Evolutionary conservation across 2,797 vertebrate genomes (phyloP), one percentile per base, ranked within the genome.

Genomic region (Gadopsis bispinosus): DNA sequence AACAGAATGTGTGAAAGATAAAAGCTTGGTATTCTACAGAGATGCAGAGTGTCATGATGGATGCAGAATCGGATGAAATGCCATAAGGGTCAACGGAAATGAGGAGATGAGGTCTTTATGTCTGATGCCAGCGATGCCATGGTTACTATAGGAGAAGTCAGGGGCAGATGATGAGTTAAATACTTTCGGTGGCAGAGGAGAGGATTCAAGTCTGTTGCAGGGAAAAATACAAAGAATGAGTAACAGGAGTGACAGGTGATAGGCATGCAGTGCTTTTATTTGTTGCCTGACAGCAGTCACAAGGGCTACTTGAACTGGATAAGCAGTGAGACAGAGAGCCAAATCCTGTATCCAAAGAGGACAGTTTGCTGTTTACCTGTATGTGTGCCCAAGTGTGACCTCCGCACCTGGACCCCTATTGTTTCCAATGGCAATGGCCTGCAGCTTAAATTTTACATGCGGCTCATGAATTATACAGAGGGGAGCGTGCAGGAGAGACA

Each of bases 401-500:
- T 72, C 62, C 74, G 59, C 83, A 83, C 84, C 85, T 74, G 82
- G 79, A 77, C 81, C 69, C 33, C 54, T 75, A 59, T 64, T 71
- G 90, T 83, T 78, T 69, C 88, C 83, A 43, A 3, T 63, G 67
- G 83, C 55, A 43, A 85, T 79, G 72, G 77, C 73, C 73, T 62
- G 22, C 71, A 39, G 81, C 81, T 75, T 94, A 59, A 92, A 93
- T 94, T 89, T 93, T 92, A 86, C 84, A 94, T 93, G 83, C 17
- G 48, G 41, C 29, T 91, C 70, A 91, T 95, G 82, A 92, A 94
- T 95, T 88, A 95, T 92, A 84, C 84, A 94, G 53, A 55, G 45
- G 20, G 29, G 35, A 80, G 67, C 45, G 48, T 77, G 76, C 79
- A 83, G 80, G 31, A 87, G 75, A 86, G 62, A 63, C 48, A 33